These are phyloP conservation scores for Dendroctonus ponderosae DNA, from an alignment of 1,140 invertebrate genomes.

Conservation along the genomic window DNA sequence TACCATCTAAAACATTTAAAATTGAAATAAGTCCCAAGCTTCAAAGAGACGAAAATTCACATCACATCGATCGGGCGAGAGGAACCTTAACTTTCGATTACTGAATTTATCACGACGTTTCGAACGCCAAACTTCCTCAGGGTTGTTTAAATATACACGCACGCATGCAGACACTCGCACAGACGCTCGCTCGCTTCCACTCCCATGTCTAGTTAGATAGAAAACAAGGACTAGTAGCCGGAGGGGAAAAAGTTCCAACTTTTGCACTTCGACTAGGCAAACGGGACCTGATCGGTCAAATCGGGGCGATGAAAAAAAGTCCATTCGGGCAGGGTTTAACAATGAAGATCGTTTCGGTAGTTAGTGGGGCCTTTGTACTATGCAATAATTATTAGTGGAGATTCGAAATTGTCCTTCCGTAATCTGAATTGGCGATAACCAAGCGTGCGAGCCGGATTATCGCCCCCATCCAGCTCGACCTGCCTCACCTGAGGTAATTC, in stretches of 20 bases:
- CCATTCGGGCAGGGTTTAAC: too few species aligned
- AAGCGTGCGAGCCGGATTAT: neutral
- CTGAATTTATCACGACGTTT: neutral
- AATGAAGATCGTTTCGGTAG: too few species aligned
- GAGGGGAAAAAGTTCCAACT: too few species aligned
- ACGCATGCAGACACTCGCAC: neutral
- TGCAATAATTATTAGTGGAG: slow-evolving; percentile 19
- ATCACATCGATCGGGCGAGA: neutral
- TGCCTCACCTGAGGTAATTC: slow-evolving; percentile 9
- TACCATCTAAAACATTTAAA: slow-evolving; percentile 32
- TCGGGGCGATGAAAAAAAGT: too few species aligned
- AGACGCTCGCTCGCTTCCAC: neutral
- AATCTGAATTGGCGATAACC: neutral
- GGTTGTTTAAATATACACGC: neutral
- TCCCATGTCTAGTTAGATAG: too few species aligned
- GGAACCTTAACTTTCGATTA: neutral
- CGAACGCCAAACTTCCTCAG: neutral
- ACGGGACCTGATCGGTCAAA: too few species aligned
- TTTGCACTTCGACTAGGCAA: too few species aligned
- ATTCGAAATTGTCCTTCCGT: slow-evolving; percentile 5
- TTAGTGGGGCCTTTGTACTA: slow-evolving; percentile 22
- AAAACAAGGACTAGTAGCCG: too few species aligned
- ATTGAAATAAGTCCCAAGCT: slow-evolving; percentile 25
- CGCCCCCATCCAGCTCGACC: neutral
- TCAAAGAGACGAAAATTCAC: neutral